These are phyloP conservation scores for Parambassis ranga DNA, from an alignment of 2,797 vertebrate species.

Conservation along the genomic window DNA sequence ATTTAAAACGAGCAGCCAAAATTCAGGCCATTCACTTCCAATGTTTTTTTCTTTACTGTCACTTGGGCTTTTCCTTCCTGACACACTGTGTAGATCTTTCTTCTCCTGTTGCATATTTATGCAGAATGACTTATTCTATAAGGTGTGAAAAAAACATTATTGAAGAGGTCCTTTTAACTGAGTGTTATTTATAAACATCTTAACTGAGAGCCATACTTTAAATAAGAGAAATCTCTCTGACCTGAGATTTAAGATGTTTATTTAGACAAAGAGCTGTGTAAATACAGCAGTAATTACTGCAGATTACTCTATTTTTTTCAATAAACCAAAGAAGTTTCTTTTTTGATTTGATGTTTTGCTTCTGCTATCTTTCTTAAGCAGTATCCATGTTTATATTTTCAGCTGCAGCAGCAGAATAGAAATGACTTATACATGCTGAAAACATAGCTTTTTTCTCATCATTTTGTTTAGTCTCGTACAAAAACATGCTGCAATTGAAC, in stretches of 20 bases:
- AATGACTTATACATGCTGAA: constrained; percentile 10
- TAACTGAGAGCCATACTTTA: background rate
- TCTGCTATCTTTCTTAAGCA: background rate
- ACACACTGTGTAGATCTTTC: constrained; percentile 17
- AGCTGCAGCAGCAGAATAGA: background rate
- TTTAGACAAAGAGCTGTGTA: background rate
- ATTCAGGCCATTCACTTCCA: constrained; percentile 10
- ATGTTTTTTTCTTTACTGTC: constrained; percentile 8
- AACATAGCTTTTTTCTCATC: background rate
- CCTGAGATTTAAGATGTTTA: background rate
- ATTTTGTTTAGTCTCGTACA: background rate
- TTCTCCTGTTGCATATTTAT: constrained; percentile 33
- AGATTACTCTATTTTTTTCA: background rate
- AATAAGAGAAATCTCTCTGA: background rate
- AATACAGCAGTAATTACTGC: background rate
- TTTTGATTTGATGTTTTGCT: no score
- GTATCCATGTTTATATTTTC: constrained; percentile 8
- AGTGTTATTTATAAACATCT: background rate
- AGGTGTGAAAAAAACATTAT: background rate
- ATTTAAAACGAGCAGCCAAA: constrained; percentile 55
- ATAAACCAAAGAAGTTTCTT: background rate
- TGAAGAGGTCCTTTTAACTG: background rate
- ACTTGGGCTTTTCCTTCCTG: constrained; percentile 16
- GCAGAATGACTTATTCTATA: background rate
- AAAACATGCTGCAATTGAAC: background rate